Percentiles rank a stretch among this genome's conserved stretches.
phyloP scores from a whole-genome alignment of 2,113 vertebrate species.

The Oreochromis aureus region DNA sequence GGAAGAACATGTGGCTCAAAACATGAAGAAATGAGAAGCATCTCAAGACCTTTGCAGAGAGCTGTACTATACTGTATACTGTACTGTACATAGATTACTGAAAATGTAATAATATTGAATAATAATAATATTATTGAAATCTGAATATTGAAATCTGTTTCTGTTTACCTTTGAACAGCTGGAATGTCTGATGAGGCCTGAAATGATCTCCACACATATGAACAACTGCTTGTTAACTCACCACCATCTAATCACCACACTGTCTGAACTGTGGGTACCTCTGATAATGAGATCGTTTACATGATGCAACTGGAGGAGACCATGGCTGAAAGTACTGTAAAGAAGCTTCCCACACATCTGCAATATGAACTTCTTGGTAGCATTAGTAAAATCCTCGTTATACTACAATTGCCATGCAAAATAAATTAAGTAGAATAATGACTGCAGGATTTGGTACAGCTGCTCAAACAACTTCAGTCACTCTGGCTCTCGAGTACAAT shows the following conservation, averaged over 20 bases:
- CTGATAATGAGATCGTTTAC: background rate
- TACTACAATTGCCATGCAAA: background rate
- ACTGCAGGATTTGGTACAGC: no score
- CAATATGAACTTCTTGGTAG: background rate
- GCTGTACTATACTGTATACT: background rate
- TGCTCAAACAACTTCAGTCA: no score
- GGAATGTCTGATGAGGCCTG: background rate
- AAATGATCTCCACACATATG: background rate
- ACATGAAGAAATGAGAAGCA: background rate
- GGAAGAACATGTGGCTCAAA: background rate
- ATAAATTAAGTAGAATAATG: accelerated
- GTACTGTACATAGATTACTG: background rate
- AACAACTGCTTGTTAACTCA: background rate
- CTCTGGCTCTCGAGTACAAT: no score
- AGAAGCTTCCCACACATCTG: background rate
- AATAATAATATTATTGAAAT: no score
- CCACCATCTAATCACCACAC: background rate
- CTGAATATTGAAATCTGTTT: no score
- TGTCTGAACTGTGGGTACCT: background rate
- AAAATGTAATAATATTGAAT: background rate
- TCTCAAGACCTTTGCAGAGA: background rate
- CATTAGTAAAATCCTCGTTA: background rate
- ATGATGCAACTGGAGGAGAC: background rate
- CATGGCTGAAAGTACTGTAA: background rate
- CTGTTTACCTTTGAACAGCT: background rate